Evolutionary conservation across 2,113 vertebrate species (phyloP).

Genomic region (Larimichthys polyactis): DNA sequence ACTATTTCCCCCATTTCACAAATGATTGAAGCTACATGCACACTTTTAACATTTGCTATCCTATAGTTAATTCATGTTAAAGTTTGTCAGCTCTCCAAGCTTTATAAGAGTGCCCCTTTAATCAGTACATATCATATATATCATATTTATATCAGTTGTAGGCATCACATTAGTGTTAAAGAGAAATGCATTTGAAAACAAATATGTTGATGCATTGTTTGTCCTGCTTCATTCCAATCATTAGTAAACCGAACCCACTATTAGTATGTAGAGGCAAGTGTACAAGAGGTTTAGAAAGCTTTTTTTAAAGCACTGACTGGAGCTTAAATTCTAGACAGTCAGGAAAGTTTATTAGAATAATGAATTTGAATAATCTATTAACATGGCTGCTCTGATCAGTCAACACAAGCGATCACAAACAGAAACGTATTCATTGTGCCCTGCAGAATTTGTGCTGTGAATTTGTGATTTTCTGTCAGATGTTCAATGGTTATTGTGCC

Average conservation of each 20-base stretch:
- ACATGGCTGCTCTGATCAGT: not conserved
- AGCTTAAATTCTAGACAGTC: not conserved
- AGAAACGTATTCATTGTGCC: not conserved
- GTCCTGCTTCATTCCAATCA: not conserved
- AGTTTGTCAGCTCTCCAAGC: too few relatives aligned
- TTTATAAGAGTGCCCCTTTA: not conserved
- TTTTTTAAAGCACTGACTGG: too few relatives aligned
- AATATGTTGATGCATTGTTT: not conserved
- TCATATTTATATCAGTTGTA: too few relatives aligned
- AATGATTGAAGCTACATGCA: not conserved
- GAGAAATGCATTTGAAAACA: not conserved
- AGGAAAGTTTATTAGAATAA: not conserved
- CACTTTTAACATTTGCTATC: not conserved
- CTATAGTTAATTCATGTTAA: too few relatives aligned
- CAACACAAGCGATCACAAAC: not conserved
- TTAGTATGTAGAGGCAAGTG: not conserved
- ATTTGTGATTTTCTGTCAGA: not conserved
- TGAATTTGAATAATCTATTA: not conserved
- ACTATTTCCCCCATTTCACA: not conserved
- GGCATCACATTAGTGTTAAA: not conserved
- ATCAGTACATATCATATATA: too few relatives aligned
- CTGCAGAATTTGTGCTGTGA: too few relatives aligned
- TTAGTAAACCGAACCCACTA: not conserved
- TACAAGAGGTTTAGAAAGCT: not conserved
- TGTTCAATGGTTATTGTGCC: not conserved